These are phyloP conservation scores for Odontamblyopus lacepedii DNA, from an alignment of 2,797 vertebrate genomes.

Conservation along the genomic window DNA sequence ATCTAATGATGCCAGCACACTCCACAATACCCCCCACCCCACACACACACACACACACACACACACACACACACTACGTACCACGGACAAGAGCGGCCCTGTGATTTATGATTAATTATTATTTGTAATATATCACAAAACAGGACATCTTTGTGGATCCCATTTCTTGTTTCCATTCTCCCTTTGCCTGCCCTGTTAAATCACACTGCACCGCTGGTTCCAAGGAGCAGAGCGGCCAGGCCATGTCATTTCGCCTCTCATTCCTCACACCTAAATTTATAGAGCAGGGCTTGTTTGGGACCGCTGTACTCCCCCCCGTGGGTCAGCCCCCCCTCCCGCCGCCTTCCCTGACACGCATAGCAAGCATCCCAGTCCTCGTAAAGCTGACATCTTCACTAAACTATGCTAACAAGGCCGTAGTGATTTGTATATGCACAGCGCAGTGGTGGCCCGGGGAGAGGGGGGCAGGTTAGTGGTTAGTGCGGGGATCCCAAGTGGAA, in stretches of 20 bases:
- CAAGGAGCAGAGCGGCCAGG: slow-evolving; percentile 40
- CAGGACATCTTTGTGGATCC: slow-evolving; percentile 28
- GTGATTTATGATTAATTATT: slow-evolving; percentile 52
- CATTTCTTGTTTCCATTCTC: slow-evolving; percentile 38
- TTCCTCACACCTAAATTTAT: slow-evolving; percentile 72
- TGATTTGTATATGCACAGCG: slow-evolving; percentile 80
- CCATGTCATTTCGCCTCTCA: slow-evolving; percentile 55
- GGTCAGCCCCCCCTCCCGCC: slow-evolving; percentile 61
- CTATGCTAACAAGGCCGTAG: slow-evolving; percentile 81
- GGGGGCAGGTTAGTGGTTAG: not conserved
- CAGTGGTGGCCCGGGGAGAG: slow-evolving; percentile 49
- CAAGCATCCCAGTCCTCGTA: slow-evolving; percentile 75
- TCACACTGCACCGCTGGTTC: slow-evolving; percentile 43
- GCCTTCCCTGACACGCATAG: slow-evolving; percentile 71
- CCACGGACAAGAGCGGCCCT: not conserved
- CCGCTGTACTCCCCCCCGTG: slow-evolving; percentile 45
- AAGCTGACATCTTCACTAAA: slow-evolving; percentile 84
- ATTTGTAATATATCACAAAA: slow-evolving; percentile 59
- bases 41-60: too few relatives aligned
- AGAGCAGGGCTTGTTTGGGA: slow-evolving; percentile 50
- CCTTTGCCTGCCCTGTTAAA: slow-evolving; percentile 60
- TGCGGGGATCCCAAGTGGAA: slow-evolving; percentile 26
- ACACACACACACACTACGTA: slow-evolving; percentile 18
- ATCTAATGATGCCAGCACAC: slow-evolving; percentile 70
- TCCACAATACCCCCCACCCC: slow-evolving; percentile 33